Base-by-base conservation (phyloP, 2,888 invertebrate species). In the Rotaria sp. region DNA sequence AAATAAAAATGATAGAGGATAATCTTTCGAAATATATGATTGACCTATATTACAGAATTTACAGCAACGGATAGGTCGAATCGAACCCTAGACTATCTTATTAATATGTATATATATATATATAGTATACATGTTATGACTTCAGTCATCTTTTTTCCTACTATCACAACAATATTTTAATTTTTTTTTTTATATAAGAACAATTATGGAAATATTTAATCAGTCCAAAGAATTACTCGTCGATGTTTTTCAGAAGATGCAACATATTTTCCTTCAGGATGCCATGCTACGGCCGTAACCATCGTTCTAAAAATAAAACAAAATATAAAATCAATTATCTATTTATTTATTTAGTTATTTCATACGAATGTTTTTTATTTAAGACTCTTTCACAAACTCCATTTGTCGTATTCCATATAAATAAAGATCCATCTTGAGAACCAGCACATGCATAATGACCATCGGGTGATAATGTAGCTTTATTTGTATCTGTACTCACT, bases 401-500 rank as follows among this genome's bases (percentile, higher is more conserved):
- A 75, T 94, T 94, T 86, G 93, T 92, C 50, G 94, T 93, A 91
- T 95, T 95, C 97, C 97, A 99, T 84, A 99, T 94, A 91, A 94
- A 97, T 85, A 96, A 94, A 35, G 94, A 93, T 48, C 98, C 97
- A 92, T 98, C 97, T 0, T 94, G 93, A 21, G 96, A 96, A 52
- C 99, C 99, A 85, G 95, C 96, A 15, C 96, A 94, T 84, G 96
- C 94, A 91, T 95, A 94, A 88, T 94, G 94, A 15, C 94, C 95
- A 45, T 80, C 80, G 87, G 85, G 85, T 48, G 90, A 96, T 91
- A 97, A 96, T 84, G 94, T 94, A 26, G 96, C 96, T 89, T 97
- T 93, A 55, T 96, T 94, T 94, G 95, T 97, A 92, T 98, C 97
- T 92, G 95, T 96, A 88, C 95, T 95, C 87, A 97, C 95, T 92